Evolutionary conservation across 1,140 invertebrate species (phyloP).

Genomic region (Eubasilissa regina): DNA sequence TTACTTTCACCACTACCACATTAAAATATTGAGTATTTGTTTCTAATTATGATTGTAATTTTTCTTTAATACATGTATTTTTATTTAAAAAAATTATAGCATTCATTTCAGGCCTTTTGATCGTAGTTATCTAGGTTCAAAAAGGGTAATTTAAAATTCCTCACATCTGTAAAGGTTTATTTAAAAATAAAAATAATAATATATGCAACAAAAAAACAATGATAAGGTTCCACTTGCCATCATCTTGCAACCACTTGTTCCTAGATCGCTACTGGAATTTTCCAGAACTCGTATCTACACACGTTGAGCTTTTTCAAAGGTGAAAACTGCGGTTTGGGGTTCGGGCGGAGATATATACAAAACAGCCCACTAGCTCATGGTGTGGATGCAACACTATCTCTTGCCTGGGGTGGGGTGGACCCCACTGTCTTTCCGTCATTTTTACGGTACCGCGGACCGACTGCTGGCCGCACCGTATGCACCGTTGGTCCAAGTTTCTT

Average conservation of each 20-base stretch:
- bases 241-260: background rate
- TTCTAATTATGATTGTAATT: too few relatives aligned
- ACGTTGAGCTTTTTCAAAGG: constrained; percentile 22
- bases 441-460: background rate
- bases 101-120: too few relatives aligned
- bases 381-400: background rate
- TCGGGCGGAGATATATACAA: constrained; percentile 28
- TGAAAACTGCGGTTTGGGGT: constrained; percentile 30
- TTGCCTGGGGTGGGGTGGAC: background rate
- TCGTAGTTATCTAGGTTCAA: too few relatives aligned
- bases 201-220: too few relatives aligned
- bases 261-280: constrained; percentile 26
- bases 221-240: background rate
- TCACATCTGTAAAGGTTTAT: too few relatives aligned
- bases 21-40: too few relatives aligned
- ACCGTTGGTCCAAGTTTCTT: constrained; percentile 5
- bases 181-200: too few relatives aligned
- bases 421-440: background rate
- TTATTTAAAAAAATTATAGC: too few relatives aligned
- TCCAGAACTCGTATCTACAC: constrained; percentile 34
- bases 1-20: too few relatives aligned
- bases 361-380: constrained; percentile 4
- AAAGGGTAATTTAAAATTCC: too few relatives aligned
- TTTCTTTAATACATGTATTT: too few relatives aligned
- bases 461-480: background rate